phyloP scores from a whole-genome alignment of 2,888 invertebrate species.

The Mesorhabditis spiculigera region DNA sequence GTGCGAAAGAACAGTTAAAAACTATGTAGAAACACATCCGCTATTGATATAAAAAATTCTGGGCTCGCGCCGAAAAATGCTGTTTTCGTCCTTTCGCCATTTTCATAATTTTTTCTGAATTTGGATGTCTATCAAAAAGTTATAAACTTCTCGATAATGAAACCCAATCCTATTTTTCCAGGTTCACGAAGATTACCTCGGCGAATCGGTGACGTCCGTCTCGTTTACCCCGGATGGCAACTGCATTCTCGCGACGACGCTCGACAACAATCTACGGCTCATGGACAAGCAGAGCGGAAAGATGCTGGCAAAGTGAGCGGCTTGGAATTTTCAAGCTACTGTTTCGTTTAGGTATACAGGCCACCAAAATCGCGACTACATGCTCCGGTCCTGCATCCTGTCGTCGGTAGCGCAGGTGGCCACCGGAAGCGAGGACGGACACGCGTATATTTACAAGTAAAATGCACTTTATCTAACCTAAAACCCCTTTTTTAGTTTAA shows the following conservation, averaged over 20 bases:
- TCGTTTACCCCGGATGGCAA: slow-evolving; percentile 86
- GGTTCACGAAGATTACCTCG: slow-evolving; percentile 75
- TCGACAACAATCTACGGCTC: slow-evolving; percentile 77
- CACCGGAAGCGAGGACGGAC: slow-evolving; percentile 84
- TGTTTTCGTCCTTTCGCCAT: slow-evolving; percentile 11
- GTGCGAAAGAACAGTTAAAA: no score
- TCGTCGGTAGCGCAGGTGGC: slow-evolving; percentile 79
- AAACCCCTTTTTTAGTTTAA: slow-evolving; percentile 63
- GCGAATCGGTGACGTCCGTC: slow-evolving; percentile 75
- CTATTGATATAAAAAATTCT: no score
- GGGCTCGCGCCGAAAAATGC: no score
- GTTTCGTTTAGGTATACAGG: slow-evolving; percentile 71
- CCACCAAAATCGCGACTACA: slow-evolving; percentile 77
- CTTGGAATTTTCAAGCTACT: neutral
- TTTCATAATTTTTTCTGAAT: slow-evolving; percentile 7
- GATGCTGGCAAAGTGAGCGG: slow-evolving; percentile 68
- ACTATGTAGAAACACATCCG: no score
- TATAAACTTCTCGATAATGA: neutral
- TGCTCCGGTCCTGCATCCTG: slow-evolving; percentile 81
- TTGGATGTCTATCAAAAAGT: neutral
- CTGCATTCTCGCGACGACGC: slow-evolving; percentile 80
- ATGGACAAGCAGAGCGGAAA: slow-evolving; percentile 84
- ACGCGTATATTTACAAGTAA: slow-evolving; percentile 83
- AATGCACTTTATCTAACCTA: slow-evolving; percentile 63
- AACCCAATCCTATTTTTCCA: slow-evolving; percentile 13